These are phyloP conservation scores for Callipepla californica DNA, from an alignment of 2,113 vertebrate species.

Conservation along the genomic window DNA sequence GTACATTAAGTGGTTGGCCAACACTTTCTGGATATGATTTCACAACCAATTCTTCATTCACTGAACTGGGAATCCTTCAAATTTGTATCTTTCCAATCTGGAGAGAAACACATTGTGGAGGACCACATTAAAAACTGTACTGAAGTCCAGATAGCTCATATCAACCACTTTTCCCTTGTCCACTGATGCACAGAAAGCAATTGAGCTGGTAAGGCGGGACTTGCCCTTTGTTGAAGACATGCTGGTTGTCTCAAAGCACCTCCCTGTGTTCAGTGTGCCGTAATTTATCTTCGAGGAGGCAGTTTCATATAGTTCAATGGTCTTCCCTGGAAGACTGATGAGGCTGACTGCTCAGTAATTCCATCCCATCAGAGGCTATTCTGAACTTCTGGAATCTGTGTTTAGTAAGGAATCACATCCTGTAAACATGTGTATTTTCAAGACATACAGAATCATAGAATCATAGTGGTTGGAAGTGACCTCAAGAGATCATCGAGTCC, in stretches of 20 bases:
- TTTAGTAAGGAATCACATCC: not conserved
- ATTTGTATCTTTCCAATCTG: not conserved
- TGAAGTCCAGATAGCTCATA: not conserved
- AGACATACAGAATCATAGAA: too few species aligned
- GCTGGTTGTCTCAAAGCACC: not conserved
- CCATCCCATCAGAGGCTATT: not conserved
- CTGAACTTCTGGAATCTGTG: not conserved
- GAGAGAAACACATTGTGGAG: not conserved
- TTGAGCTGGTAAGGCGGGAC: not conserved
- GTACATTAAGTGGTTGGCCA: not conserved
- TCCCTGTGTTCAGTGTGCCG: not conserved
- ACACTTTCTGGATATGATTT: not conserved
- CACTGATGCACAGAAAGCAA: not conserved
- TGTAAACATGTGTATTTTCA: not conserved
- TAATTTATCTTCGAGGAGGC: not conserved
- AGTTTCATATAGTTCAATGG: not conserved
- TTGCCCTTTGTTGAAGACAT: not conserved
- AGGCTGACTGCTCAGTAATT: not conserved
- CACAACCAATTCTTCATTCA: not conserved
- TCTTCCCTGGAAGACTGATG: not conserved
- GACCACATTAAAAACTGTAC: not conserved
- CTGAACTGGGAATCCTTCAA: not conserved
- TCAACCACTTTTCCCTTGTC: not conserved
- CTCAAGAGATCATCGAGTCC: too few species aligned
- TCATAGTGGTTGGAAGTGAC: too few species aligned